Conservation (phyloP, 2,113 vertebrate genomes). For the Perca fluviatilis region DNA sequence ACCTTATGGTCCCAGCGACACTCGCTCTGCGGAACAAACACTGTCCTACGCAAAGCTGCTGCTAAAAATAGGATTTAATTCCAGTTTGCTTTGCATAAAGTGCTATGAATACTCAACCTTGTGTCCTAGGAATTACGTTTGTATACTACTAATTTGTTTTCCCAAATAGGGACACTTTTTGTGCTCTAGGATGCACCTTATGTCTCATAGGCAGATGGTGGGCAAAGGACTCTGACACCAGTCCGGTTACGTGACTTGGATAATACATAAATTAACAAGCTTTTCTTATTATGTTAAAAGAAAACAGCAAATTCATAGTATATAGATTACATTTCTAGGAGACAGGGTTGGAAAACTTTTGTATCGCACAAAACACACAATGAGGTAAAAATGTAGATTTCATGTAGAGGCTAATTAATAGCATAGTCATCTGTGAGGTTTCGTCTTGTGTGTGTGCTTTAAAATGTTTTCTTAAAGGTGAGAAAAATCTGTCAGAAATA, state of each 20-base stretch:
- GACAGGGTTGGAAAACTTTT: background rate
- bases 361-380: background rate
- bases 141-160: conserved; percentile 6
- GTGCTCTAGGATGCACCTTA: background rate
- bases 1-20: conserved; percentile 51
- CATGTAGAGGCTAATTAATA: background rate
- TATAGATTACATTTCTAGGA: background rate
- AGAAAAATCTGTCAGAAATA: too few species aligned
- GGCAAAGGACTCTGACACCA: background rate
- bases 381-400: background rate
- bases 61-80: conserved; percentile 50
- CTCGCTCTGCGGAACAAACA: conserved; percentile 34
- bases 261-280: background rate
- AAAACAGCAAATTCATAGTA: background rate
- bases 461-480: too few species aligned
- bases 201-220: background rate
- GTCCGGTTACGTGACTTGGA: background rate
- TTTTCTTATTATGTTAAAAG: background rate
- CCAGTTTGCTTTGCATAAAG: conserved; percentile 40
- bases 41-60: conserved; percentile 21
- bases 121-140: conserved; percentile 22
- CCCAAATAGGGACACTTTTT: background rate
- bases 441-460: too few species aligned
- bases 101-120: conserved; percentile 18
- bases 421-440: too few species aligned